Evolutionary conservation across 2,888 invertebrate species (phyloP), one percentile per base, ranked within the genome.

Genomic region (Dorcus parallelipipedus): DNA sequence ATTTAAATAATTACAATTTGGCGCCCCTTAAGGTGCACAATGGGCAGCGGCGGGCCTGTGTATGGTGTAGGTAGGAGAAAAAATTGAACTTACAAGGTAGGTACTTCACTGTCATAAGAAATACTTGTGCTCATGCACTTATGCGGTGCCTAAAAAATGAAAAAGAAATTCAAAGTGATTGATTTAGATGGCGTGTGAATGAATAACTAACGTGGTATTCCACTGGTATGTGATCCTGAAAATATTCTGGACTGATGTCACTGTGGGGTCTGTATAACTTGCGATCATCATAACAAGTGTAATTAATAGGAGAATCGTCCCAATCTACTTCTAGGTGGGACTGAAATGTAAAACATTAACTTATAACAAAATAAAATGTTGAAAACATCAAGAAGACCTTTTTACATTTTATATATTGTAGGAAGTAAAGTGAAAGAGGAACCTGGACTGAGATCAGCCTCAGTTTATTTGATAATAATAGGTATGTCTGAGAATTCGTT

Each of bases 121-220:
- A 93, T 87, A 3, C 78, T 72, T 60, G 84, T 80, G 61, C 85
- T 81, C 84, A 91, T 86, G 71, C 93, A 93, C 66, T 81, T 81
- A 71, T 89, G 87, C 3, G 79, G 78, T 7, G 90, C 86, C 86
- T 88, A 69, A 58, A 79, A 79, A 43, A 7, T 9, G 10, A 41
- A 10, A 17, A 52, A 8, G 40, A 54, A 52, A 42, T 20, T 20
- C 20, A 20, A 56, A 56, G 26, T 49, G 49, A 20, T 54, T 14
- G 14, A 14, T 14, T 14, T 14, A 14, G 14, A 1, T 14, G 14
- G 1, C 14, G 14, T 14, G 10, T 45, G 10, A 10, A 23, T 6
- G 9, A 55, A 60, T 54, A 51, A 70, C 77, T 76, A 79, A 86
- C 86, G 68, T 73, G 68, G 72, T 86, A 89, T 26, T 78, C 74